Evolutionary conservation across 2,797 vertebrate species (phyloP).

Genomic region (Pantherophis vulpinus): DNA sequence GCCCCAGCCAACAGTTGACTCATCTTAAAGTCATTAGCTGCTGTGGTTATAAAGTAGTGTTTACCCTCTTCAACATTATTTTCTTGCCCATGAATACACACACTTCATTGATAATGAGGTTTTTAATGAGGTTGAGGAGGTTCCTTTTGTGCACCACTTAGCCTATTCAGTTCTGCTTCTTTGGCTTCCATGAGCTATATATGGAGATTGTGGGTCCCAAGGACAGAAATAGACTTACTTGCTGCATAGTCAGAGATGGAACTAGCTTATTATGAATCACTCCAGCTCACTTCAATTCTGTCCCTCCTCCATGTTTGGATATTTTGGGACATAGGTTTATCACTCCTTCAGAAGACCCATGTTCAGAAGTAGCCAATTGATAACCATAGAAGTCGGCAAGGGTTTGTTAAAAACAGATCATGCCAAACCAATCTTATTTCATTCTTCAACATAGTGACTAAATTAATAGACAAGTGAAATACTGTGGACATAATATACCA

Average conservation of each 20-base stretch:
- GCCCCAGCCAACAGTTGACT: background rate
- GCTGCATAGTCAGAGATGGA: background rate
- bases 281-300: background rate
- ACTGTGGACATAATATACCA: too few species aligned
- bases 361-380: background rate
- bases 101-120: background rate
- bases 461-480: too few species aligned
- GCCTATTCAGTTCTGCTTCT: background rate
- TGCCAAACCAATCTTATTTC: too few species aligned
- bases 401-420: too few species aligned
- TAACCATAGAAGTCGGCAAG: background rate
- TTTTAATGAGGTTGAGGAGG: background rate
- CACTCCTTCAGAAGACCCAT: background rate
- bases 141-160: background rate
- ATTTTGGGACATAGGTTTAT: background rate
- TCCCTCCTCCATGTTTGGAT: background rate
- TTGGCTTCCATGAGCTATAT: background rate
- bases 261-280: background rate
- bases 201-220: background rate
- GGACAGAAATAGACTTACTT: background rate
- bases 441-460: too few species aligned
- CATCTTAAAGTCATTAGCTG: background rate
- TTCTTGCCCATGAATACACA: background rate
- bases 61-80: background rate
- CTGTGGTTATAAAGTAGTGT: background rate